These are phyloP conservation scores for Notodonta ziczac DNA, from an alignment of 2,888 invertebrate species.

Conservation along the genomic window DNA sequence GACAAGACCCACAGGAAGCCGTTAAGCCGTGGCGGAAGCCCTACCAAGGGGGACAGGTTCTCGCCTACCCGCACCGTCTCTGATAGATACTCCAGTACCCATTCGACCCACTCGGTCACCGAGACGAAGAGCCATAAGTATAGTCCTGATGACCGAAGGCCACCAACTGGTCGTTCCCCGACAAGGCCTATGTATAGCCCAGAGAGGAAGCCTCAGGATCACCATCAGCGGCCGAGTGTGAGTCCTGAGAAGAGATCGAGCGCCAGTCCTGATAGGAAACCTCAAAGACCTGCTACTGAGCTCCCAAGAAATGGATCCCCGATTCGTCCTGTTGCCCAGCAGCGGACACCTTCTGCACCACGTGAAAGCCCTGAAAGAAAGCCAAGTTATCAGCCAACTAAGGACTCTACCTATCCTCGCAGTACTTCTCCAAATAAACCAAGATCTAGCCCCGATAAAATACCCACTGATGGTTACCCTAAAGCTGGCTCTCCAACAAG, in stretches of 20 bases:
- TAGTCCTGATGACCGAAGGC: slow-evolving; percentile 55
- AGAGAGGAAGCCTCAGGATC: slow-evolving; percentile 55
- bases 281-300: slow-evolving; percentile 19
- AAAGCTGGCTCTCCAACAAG: slow-evolving; percentile 18
- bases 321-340: slow-evolving; percentile 21
- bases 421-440: slow-evolving; percentile 16
- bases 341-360: slow-evolving; percentile 34
- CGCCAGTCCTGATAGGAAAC: slow-evolving; percentile 52
- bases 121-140: slow-evolving; percentile 57
- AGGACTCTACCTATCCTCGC: slow-evolving; percentile 15
- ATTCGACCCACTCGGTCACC: slow-evolving; percentile 55
- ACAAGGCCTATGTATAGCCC: slow-evolving; percentile 57
- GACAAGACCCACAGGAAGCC: slow-evolving; percentile 69
- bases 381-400: slow-evolving; percentile 18
- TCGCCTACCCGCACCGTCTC: slow-evolving; percentile 62
- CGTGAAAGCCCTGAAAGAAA: slow-evolving; percentile 50
- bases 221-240: slow-evolving; percentile 50
- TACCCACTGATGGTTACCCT: slow-evolving; percentile 5
- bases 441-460: slow-evolving; percentile 30
- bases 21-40: slow-evolving; percentile 66
- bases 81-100: slow-evolving; percentile 59
- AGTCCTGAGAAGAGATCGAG: slow-evolving; percentile 66
- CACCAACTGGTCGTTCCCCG: slow-evolving; percentile 56
- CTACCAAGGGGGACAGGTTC: slow-evolving; percentile 55
- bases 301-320: slow-evolving; percentile 20